Evolutionary conservation across 2,797 vertebrate genomes (phyloP).

Genomic region (Alca torda): DNA sequence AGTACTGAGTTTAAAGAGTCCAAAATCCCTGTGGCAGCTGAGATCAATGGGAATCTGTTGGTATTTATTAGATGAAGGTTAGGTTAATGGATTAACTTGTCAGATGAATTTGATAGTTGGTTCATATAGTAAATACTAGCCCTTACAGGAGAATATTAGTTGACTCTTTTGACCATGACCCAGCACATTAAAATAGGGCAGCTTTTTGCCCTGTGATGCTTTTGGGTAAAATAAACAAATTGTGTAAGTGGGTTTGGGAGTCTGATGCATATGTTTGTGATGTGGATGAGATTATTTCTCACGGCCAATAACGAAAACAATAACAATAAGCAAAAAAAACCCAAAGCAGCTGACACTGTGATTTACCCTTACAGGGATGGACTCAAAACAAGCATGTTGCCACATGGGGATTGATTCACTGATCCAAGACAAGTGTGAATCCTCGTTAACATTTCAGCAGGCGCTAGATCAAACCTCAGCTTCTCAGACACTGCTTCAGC

Average conservation of each 20-base stretch:
- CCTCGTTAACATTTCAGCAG: not conserved
- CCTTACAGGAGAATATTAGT: not conserved
- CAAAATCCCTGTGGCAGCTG: slow-evolving; percentile 12
- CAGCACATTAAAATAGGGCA: not conserved
- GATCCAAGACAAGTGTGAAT: not conserved
- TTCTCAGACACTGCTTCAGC: not conserved
- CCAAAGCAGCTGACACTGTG: not conserved
- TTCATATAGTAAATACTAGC: not conserved
- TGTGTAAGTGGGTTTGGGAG: not conserved
- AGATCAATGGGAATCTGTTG: slow-evolving; percentile 41
- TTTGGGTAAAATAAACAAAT: slow-evolving; percentile 5
- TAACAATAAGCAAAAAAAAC: not conserved
- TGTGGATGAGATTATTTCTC: not conserved
- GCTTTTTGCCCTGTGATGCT: not conserved
- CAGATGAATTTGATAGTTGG: slow-evolving; percentile 22
- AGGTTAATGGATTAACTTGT: slow-evolving; percentile 49
- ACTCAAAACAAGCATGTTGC: not conserved
- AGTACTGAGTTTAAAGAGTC: slow-evolving; percentile 9
- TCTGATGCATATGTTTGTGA: not conserved
- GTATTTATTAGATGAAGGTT: slow-evolving; percentile 41
- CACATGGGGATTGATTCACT: not conserved
- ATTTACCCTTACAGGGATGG: not conserved
- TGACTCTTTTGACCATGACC: not conserved
- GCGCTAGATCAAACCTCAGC: not conserved
- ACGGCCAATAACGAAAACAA: not conserved